phyloP scores from a whole-genome alignment of 2,797 vertebrate species.

The Sparidentex hasta region DNA sequence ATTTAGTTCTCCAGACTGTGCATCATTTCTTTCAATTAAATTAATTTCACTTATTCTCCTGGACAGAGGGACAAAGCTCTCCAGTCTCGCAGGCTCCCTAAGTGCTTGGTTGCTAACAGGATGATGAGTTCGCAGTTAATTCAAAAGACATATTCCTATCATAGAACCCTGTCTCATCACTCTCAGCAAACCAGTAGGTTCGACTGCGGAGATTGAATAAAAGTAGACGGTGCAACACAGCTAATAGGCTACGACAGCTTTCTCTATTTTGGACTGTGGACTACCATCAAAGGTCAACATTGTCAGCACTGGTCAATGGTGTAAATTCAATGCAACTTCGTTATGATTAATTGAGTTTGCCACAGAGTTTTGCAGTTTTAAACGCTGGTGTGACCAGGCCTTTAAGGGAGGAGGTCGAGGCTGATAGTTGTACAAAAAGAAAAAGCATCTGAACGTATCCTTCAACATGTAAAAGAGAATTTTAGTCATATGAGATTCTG shows the following conservation, averaged over 20 bases:
- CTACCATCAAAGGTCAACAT: slow-evolving; percentile 16
- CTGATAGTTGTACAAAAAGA: background rate
- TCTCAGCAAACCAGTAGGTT: background rate
- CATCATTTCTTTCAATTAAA: background rate
- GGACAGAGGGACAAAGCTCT: background rate
- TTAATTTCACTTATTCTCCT: background rate
- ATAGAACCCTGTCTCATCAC: background rate
- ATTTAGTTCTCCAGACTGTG: background rate
- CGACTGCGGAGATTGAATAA: background rate
- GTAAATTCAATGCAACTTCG: background rate
- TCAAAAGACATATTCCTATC: background rate
- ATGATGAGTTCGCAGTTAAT: background rate
- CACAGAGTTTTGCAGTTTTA: background rate
- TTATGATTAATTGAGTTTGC: slow-evolving; percentile 13
- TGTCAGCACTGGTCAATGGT: slow-evolving; percentile 1
- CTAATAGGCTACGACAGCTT: background rate
- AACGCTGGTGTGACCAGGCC: background rate
- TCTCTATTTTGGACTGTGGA: slow-evolving; percentile 5
- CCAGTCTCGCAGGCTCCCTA: background rate
- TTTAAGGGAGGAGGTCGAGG: too few species aligned
- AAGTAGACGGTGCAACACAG: background rate
- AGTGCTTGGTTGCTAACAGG: too few species aligned
- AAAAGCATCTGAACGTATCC: background rate
- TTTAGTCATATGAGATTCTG: background rate
- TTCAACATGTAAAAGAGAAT: background rate